These are phyloP conservation scores for Cantharis nigra DNA, from an alignment of 2,888 invertebrate genomes.

Conservation along the genomic window DNA sequence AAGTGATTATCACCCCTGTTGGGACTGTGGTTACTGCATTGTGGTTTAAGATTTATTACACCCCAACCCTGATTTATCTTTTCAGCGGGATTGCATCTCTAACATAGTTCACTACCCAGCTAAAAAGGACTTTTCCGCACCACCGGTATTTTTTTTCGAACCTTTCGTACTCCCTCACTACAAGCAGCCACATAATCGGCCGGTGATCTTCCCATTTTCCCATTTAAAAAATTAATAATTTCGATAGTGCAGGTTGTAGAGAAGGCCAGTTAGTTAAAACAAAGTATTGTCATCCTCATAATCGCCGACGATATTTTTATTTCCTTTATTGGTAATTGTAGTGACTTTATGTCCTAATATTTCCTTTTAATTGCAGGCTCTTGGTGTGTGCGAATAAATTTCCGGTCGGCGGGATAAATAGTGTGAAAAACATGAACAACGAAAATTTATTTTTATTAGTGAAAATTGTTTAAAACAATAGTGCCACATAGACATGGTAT, in stretches of 20 bases:
- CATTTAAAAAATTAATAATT: too few species aligned
- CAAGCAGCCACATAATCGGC: too few species aligned
- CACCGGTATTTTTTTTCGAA: neutral
- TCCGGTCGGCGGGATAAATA: conserved; percentile 2
- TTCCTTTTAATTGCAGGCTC: neutral
- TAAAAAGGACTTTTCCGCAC: neutral
- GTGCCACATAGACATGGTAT: conserved; percentile 52
- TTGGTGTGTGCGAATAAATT: neutral
- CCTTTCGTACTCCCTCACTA: too few species aligned
- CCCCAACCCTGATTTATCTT: neutral
- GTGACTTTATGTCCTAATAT: neutral
- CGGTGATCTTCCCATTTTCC: too few species aligned
- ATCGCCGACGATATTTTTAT: neutral
- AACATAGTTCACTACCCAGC: neutral
- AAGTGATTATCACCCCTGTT: neutral
- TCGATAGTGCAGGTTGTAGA: too few species aligned
- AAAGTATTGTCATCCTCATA: neutral
- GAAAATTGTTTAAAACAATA: conserved; percentile 41
- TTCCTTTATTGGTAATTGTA: neutral
- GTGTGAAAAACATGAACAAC: neutral
- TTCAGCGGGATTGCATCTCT: neutral
- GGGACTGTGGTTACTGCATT: neutral
- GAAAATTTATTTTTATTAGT: conserved; percentile 24
- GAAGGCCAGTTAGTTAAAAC: too few species aligned
- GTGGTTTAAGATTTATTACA: neutral